Evolutionary conservation across 2,113 vertebrate species (phyloP).

Genomic region (Petaurus breviceps): DNA sequence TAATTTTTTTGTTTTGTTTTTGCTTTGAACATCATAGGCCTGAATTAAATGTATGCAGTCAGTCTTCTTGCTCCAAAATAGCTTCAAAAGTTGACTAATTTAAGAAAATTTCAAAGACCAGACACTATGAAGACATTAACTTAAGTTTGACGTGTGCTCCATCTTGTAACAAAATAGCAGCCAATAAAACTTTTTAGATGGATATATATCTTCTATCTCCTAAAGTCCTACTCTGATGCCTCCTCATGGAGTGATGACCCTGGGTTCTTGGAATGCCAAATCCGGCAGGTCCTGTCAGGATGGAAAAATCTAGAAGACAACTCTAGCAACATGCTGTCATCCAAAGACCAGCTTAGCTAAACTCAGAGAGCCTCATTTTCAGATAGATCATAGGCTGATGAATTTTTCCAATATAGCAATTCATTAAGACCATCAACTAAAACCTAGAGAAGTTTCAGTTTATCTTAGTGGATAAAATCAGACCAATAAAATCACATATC

Average conservation of each 20-base stretch:
- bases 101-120: constrained; percentile 31
- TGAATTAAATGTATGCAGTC: neutral
- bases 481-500: neutral
- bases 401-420: neutral
- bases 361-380: neutral
- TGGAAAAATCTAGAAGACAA: neutral
- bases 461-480: neutral
- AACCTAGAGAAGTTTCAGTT: neutral
- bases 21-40: neutral
- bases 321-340: neutral
- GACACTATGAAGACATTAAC: constrained; percentile 7
- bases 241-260: neutral
- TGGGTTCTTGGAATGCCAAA: neutral
- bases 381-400: neutral
- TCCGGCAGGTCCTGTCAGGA: neutral
- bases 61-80: neutral
- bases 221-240: neutral
- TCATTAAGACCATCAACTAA: neutral
- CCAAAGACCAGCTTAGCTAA: neutral
- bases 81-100: neutral
- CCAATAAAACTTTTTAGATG: constrained; percentile 2
- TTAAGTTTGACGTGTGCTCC: neutral
- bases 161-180: constrained; percentile 30
- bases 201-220: neutral
- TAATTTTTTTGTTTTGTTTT: neutral